Conservation (phyloP, 1,140 invertebrate genomes). For the Goniozus legneri region DNA sequence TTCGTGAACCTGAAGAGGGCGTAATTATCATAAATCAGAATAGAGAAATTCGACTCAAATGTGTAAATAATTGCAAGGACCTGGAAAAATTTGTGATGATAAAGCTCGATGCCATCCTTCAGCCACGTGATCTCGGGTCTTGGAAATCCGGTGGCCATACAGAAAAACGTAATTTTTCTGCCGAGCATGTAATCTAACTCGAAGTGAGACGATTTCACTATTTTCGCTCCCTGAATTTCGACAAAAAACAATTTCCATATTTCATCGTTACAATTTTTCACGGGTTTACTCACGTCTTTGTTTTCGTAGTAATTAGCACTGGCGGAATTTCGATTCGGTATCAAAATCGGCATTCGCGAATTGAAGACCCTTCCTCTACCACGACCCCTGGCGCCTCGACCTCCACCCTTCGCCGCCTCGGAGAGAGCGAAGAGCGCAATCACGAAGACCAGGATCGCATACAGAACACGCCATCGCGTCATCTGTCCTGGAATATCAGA, state of each 20-base stretch:
- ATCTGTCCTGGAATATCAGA: constrained; percentile 29
- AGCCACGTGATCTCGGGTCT: constrained; percentile 88
- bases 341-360: constrained; percentile 60
- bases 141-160: constrained; percentile 80
- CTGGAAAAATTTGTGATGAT: constrained; percentile 82
- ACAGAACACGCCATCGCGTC: constrained; percentile 36
- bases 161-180: constrained; percentile 88
- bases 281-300: constrained; percentile 71
- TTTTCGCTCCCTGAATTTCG: constrained; percentile 88
- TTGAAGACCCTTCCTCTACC: constrained; percentile 53
- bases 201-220: constrained; percentile 84
- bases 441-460: constrained; percentile 33
- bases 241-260: background rate
- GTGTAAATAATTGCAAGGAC: constrained; percentile 54
- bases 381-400: constrained; percentile 38
- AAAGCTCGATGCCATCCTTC: constrained; percentile 87
- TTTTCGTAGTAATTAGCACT: constrained; percentile 69
- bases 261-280: background rate
- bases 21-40: no score
- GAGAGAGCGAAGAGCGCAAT: constrained; percentile 30
- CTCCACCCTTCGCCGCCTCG: constrained; percentile 47
- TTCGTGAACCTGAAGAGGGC: constrained; percentile 76
- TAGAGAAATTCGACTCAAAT: no score
- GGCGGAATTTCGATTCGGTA: constrained; percentile 63
- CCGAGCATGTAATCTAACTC: constrained; percentile 89